These are phyloP conservation scores for Pseudorasbora parva DNA, from an alignment of 2,113 vertebrate species.

Conservation along the genomic window DNA sequence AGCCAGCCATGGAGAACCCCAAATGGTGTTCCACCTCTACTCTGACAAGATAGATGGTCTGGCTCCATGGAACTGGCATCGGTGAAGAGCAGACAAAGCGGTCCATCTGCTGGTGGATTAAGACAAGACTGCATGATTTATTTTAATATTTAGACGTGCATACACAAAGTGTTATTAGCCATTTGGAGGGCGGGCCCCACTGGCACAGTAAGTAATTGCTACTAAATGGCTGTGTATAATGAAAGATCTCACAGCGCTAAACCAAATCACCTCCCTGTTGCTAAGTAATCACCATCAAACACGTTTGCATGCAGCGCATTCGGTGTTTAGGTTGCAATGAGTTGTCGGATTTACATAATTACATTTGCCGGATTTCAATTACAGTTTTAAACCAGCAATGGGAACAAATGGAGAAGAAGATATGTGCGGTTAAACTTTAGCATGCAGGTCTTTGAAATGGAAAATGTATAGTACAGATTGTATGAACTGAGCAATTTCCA, in stretches of 20 bases:
- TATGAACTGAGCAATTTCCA: constrained; percentile 37
- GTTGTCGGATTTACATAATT: constrained; percentile 48
- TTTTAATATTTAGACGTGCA: constrained; percentile 55
- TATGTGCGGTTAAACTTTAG: constrained; percentile 20
- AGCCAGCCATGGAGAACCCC: constrained; percentile 32
- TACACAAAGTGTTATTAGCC: constrained; percentile 53
- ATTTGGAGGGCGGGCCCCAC: constrained; percentile 44
- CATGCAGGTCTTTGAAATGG: constrained; percentile 17
- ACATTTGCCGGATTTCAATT: constrained; percentile 49
- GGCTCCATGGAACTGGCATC: constrained; percentile 24
- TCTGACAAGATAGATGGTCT: constrained; percentile 54
- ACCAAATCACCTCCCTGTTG: constrained; percentile 14
- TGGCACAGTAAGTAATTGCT: constrained; percentile 48
- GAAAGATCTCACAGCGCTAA: constrained; percentile 42
- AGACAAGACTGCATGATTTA: constrained; percentile 51
- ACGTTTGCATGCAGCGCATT: constrained; percentile 12
- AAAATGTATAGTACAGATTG: constrained; percentile 40
- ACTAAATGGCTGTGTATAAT: constrained; percentile 36
- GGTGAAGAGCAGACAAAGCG: constrained; percentile 35
- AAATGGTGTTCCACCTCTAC: constrained; percentile 23
- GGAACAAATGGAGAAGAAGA: constrained; percentile 35
- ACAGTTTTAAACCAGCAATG: constrained; percentile 19
- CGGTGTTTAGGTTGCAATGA: not conserved
- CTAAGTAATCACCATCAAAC: constrained; percentile 29
- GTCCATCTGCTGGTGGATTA: constrained; percentile 54